Evolutionary conservation across 2,113 vertebrate genomes (phyloP).

Genomic region (Pelodiscus sinensis): DNA sequence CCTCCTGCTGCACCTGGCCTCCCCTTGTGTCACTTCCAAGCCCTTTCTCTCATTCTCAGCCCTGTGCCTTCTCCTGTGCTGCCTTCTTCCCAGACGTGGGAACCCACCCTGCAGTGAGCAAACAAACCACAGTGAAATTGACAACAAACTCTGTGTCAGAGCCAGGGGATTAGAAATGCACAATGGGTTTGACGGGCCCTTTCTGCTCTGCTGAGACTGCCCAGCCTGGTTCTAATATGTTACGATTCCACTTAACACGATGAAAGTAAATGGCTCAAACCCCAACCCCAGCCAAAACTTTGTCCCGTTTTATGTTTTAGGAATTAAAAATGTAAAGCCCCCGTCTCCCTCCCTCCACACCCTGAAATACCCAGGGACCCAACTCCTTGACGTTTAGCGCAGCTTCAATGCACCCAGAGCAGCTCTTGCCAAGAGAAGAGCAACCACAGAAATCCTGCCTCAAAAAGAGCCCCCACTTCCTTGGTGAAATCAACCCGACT

Average conservation of each 20-base stretch:
- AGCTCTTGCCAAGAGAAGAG: neutral
- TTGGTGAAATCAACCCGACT: neutral
- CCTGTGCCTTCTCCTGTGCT: too few species aligned
- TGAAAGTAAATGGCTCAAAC: neutral
- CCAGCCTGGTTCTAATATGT: neutral
- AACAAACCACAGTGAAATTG: neutral
- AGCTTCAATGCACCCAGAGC: neutral
- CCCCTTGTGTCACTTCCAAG: too few species aligned
- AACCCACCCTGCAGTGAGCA: neutral
- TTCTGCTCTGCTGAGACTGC: neutral
- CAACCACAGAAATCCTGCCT: neutral
- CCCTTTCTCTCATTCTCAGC: too few species aligned
- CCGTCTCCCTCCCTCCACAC: neutral
- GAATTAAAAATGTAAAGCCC: neutral
- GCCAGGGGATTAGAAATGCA: neutral
- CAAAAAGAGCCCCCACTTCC: neutral
- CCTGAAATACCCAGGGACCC: neutral
- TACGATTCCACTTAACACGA: neutral
- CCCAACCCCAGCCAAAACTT: neutral
- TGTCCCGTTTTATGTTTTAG: neutral
- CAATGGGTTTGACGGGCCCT: neutral
- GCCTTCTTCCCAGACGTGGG: too few species aligned
- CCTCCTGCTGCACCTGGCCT: too few species aligned
- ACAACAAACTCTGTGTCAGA: neutral
- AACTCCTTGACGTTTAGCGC: neutral